Percentiles rank a stretch among this genome's conserved stretches.
These are phyloP conservation scores for Stictocephala bisonia DNA, from an alignment of 2,888 invertebrate species.

Conservation along the genomic window DNA sequence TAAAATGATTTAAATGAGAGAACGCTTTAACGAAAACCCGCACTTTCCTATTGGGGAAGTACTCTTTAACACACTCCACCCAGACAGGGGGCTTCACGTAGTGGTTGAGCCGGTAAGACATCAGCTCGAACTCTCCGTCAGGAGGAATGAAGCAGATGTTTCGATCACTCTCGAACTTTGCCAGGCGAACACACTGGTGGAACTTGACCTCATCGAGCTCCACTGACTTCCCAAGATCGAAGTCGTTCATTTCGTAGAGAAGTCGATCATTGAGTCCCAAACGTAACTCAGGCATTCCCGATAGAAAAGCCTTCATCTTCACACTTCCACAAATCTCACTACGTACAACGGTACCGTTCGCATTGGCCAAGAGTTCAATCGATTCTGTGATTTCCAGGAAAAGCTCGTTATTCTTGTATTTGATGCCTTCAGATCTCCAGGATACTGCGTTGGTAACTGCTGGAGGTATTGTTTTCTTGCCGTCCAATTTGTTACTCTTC, in stretches of 20 bases:
- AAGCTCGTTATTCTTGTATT: constrained; percentile 77
- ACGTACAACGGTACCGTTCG: constrained; percentile 73
- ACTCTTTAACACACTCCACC: constrained; percentile 75
- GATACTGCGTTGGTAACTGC: constrained; percentile 78
- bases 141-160: constrained; percentile 77
- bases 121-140: constrained; percentile 76
- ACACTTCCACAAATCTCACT: constrained; percentile 76
- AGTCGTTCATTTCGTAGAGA: constrained; percentile 73
- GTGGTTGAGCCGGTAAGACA: constrained; percentile 73
- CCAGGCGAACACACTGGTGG: constrained; percentile 75
- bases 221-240: constrained; percentile 73
- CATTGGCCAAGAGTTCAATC: constrained; percentile 73
- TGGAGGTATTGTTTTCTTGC: constrained; percentile 73
- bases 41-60: constrained; percentile 73
- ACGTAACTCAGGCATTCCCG: constrained; percentile 75
- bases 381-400: constrained; percentile 77
- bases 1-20: constrained; percentile 74
- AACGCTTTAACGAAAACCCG: constrained; percentile 72
- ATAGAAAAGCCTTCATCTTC: constrained; percentile 74
- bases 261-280: constrained; percentile 76
- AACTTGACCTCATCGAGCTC: constrained; percentile 77
- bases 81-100: constrained; percentile 75
- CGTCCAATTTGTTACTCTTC: constrained; percentile 74
- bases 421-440: constrained; percentile 75
- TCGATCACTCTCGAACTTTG: constrained; percentile 75